Percentiles rank a stretch among this genome's conserved stretches.
Conservation (phyloP, 23 tunicate species). For the Ascidia mentula region DNA sequence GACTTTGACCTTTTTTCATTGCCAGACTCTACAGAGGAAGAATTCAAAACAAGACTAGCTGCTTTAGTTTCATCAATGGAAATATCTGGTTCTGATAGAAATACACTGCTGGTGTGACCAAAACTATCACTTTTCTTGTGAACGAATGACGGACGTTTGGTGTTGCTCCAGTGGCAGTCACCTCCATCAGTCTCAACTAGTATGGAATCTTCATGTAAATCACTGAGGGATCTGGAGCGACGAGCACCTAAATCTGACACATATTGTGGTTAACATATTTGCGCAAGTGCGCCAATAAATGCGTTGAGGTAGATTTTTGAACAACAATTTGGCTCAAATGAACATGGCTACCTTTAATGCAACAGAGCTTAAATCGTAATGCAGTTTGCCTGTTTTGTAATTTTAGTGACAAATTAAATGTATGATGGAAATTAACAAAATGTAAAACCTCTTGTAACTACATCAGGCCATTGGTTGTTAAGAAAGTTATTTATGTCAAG, state of each 20-base stretch:
- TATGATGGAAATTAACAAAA: no score
- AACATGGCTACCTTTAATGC: no score
- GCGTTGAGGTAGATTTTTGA: no score
- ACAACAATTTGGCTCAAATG: no score
- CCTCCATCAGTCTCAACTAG: not conserved
- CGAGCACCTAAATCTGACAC: slow-evolving; percentile 29
- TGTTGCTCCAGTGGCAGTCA: not conserved
- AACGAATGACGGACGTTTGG: not conserved
- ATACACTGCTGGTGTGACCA: slow-evolving; percentile 51
- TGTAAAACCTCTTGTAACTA: no score
- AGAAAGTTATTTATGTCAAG: no score
- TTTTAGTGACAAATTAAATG: no score
- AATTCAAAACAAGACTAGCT: not conserved
- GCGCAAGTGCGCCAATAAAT: no score
- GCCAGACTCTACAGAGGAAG: not conserved
- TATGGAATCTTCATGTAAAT: slow-evolving; percentile 1
- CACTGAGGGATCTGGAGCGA: slow-evolving; percentile 29
- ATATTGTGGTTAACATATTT: no score
- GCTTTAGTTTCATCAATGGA: slow-evolving; percentile 14
- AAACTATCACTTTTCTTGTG: slow-evolving; percentile 41
- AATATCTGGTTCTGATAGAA: slow-evolving; percentile 42
- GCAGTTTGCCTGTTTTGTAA: no score
- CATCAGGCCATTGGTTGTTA: no score
- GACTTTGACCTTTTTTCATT: slow-evolving; percentile 9
- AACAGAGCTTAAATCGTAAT: no score